These are phyloP conservation scores for Oncorhynchus mykiss DNA, from an alignment of 2,113 vertebrate genomes.

Conservation along the genomic window DNA sequence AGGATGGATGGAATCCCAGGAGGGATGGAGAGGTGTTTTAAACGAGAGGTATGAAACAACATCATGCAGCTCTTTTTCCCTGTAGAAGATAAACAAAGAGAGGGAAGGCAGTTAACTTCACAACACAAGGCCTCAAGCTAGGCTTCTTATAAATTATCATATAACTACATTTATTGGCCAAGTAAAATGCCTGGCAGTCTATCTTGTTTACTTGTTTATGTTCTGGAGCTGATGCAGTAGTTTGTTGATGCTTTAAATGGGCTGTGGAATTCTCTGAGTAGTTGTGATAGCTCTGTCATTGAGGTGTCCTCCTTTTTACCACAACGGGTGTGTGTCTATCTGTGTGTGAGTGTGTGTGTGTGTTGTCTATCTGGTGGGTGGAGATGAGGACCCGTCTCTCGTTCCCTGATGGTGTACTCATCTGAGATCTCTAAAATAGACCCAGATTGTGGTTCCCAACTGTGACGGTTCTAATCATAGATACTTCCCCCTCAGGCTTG, in stretches of 20 bases:
- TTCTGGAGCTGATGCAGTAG: too few species aligned
- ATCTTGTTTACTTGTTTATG: background rate
- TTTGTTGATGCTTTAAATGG: slow-evolving; percentile 3
- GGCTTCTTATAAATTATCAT: too few species aligned
- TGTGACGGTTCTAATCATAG: slow-evolving; percentile 1
- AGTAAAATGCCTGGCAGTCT: background rate
- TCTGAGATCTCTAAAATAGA: slow-evolving; percentile 7
- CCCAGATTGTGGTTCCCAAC: background rate
- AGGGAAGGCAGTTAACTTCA: too few species aligned
- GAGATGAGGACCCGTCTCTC: background rate
- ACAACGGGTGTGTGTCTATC: background rate
- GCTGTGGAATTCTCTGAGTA: background rate
- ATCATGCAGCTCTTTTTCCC: background rate
- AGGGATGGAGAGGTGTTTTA: background rate
- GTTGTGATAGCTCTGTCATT: slow-evolving; percentile 32
- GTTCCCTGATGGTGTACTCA: background rate
- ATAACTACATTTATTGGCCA: background rate
- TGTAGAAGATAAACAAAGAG: background rate
- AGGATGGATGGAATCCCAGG: slow-evolving; percentile 9
- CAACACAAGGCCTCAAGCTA: too few species aligned
- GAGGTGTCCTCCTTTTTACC: slow-evolving; percentile 21
- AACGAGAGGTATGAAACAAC: slow-evolving; percentile 1
- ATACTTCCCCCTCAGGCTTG: background rate
- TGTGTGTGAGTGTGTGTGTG: too few species aligned
- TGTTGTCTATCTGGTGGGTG: background rate